These are phyloP conservation scores for Timema podura DNA, from an alignment of 2,888 invertebrate genomes.

Conservation along the genomic window DNA sequence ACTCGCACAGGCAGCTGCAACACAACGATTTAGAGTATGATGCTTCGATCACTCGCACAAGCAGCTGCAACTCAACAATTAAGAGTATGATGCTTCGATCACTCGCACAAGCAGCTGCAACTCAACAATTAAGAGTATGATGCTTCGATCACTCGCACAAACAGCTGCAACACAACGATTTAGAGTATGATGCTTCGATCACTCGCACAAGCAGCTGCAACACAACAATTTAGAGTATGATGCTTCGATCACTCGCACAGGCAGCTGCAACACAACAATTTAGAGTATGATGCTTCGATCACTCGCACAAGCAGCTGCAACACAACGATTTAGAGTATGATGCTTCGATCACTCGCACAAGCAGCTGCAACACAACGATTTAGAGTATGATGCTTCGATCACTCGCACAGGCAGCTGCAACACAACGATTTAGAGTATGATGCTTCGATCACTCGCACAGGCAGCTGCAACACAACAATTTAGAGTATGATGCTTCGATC, in stretches of 20 bases:
- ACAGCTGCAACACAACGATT: constrained; percentile 63
- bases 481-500: constrained; percentile 94
- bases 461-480: constrained; percentile 63
- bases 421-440: constrained; percentile 87
- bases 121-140: constrained; percentile 83
- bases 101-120: constrained; percentile 78
- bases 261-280: constrained; percentile 63
- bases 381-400: constrained; percentile 94
- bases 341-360: constrained; percentile 91
- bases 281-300: constrained; percentile 94
- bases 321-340: constrained; percentile 87
- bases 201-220: constrained; percentile 78
- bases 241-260: constrained; percentile 91
- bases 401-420: constrained; percentile 78
- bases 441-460: constrained; percentile 91
- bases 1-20: constrained; percentile 78
- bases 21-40: constrained; percentile 87
- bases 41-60: constrained; percentile 91
- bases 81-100: constrained; percentile 90
- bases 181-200: constrained; percentile 94
- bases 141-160: constrained; percentile 91
- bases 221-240: constrained; percentile 87
- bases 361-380: constrained; percentile 63
- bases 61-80: constrained; percentile 65
- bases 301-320: constrained; percentile 78